Evolutionary conservation across 2,797 vertebrate species (phyloP).

Genomic region (Picus viridis): DNA sequence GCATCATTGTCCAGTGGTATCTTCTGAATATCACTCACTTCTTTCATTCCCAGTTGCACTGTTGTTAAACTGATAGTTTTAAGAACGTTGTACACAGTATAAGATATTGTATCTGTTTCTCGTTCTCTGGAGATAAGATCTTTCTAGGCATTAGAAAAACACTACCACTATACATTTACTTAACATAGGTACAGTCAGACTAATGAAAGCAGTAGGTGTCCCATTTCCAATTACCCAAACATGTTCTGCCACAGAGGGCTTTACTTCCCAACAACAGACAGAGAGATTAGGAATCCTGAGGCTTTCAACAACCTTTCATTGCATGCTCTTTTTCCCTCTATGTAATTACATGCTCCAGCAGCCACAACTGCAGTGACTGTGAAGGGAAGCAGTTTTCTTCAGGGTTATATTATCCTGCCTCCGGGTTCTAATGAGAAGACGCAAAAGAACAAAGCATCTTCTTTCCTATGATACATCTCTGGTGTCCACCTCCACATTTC

Average conservation of each 20-base stretch:
- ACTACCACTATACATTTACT: not conserved
- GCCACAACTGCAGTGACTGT: not conserved
- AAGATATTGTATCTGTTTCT: not conserved
- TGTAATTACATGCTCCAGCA: constrained; percentile 56
- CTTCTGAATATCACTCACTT: not conserved
- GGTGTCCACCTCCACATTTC: not conserved
- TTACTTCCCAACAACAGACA: not conserved
- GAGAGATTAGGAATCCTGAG: constrained; percentile 46
- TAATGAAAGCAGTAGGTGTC: constrained; percentile 27
- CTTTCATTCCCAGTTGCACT: not conserved
- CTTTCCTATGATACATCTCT: not conserved
- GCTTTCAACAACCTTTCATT: constrained; percentile 42
- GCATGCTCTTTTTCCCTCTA: not conserved
- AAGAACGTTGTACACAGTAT: not conserved
- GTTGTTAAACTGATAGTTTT: not conserved
- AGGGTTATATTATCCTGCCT: constrained; percentile 13
- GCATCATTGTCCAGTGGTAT: not conserved
- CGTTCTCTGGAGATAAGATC: not conserved
- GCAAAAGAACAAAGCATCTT: not conserved
- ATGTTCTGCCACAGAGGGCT: constrained; percentile 21
- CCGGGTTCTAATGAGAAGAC: not conserved
- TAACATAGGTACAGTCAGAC: not conserved
- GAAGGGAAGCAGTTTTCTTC: constrained; percentile 35
- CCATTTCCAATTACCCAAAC: constrained; percentile 47
- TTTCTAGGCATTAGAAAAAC: not conserved